Evolutionary conservation across 2,888 invertebrate species (phyloP).

Genomic region (Acanthococcus lagerstroemiae): DNA sequence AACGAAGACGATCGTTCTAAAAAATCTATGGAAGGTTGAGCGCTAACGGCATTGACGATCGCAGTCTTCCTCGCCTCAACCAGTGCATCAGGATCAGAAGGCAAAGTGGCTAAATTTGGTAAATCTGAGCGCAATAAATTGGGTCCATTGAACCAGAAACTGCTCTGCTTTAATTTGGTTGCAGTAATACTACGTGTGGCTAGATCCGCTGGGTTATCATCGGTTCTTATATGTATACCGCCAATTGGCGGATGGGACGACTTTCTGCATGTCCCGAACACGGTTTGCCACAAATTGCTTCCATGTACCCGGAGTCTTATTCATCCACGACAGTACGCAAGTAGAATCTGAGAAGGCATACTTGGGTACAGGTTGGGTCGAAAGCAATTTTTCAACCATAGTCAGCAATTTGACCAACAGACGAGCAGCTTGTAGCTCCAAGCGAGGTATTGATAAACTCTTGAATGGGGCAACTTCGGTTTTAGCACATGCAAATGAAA

Average conservation of each 20-base stretch:
- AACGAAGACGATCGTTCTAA: too few species aligned
- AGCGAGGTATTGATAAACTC: not conserved
- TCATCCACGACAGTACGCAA: not conserved
- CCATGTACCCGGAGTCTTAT: not conserved
- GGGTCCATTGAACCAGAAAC: not conserved
- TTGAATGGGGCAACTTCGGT: not conserved
- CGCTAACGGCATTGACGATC: too few species aligned
- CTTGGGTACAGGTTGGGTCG: too few species aligned
- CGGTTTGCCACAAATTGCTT: constrained; percentile 9
- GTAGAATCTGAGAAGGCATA: not conserved
- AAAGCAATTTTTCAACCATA: too few species aligned
- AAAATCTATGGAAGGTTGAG: too few species aligned
- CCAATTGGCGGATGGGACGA: not conserved
- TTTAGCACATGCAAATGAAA: too few species aligned
- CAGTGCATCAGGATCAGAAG: too few species aligned
- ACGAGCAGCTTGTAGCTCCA: constrained; percentile 3
- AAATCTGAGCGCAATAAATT: too few species aligned
- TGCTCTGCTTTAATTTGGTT: not conserved
- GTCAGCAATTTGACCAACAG: not conserved
- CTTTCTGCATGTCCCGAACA: not conserved
- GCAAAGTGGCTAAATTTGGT: too few species aligned
- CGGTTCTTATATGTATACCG: not conserved
- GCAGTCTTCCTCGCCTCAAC: too few species aligned
- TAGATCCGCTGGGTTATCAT: not conserved
- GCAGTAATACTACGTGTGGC: not conserved